A percentile compares a stretch with the other conserved stretches of the same genome.
Conservation (phyloP, 2,888 invertebrate genomes). For the Caenorhabditis sp. region DNA sequence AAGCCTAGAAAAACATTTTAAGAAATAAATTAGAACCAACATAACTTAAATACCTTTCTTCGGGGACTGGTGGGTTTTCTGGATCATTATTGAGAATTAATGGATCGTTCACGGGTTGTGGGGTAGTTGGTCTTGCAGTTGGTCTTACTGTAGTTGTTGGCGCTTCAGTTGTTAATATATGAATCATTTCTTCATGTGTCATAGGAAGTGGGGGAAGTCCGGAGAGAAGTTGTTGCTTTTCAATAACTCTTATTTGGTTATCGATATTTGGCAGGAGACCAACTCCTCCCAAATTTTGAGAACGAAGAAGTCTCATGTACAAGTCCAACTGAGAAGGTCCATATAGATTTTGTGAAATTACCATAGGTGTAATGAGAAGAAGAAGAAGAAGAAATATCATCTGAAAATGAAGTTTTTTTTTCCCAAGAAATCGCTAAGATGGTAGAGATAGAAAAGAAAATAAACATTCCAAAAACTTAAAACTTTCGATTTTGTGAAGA, state of each 20-base stretch:
- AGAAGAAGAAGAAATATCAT: neutral
- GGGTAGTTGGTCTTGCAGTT: conserved; percentile 41
- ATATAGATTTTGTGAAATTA: conserved; percentile 24
- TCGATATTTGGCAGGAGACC: conserved; percentile 21
- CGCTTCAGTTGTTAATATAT: conserved; percentile 34
- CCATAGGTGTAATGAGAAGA: conserved; percentile 1
- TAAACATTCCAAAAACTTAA: neutral
- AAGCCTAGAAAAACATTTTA: conserved; percentile 12
- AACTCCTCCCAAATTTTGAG: conserved; percentile 32
- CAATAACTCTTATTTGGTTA: conserved; percentile 14
- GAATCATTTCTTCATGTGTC: conserved; percentile 46
- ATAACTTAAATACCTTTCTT: too few species aligned
- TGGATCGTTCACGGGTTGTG: conserved; percentile 20
- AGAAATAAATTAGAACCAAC: too few species aligned
- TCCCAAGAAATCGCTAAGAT: too few species aligned
- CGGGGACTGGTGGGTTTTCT: conserved; percentile 39
- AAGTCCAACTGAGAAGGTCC: conserved; percentile 38
- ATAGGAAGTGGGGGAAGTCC: conserved; percentile 43
- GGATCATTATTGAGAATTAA: conserved; percentile 25
- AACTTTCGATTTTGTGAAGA: neutral
- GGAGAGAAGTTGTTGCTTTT: conserved; percentile 30
- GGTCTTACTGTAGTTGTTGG: conserved; percentile 30
- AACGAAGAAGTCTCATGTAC: conserved; percentile 27
- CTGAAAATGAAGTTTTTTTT: too few species aligned
- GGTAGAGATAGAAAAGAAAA: too few species aligned